A percentile compares a stretch with the other conserved stretches of the same genome.
These are phyloP conservation scores for Coregonus clupeaformis DNA, from an alignment of 2,113 vertebrate species.

Conservation along the genomic window DNA sequence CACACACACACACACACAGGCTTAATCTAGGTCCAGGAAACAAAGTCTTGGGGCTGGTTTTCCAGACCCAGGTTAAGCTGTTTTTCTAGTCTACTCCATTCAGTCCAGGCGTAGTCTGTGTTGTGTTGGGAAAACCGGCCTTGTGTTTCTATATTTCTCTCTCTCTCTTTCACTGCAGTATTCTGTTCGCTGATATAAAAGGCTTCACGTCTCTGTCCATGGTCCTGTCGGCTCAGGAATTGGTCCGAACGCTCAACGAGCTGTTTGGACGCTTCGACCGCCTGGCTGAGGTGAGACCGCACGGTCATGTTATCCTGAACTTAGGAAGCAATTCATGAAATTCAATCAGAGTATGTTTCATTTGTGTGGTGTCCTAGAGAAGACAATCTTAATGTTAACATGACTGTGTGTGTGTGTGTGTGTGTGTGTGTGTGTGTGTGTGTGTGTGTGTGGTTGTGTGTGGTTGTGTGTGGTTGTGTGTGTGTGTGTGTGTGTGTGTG, in stretches of 20 bases:
- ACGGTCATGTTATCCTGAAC: too few species aligned
- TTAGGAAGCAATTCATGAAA: too few species aligned
- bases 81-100: too few species aligned
- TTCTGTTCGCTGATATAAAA: slow-evolving; percentile 91
- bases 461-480: not conserved
- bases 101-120: too few species aligned
- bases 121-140: too few species aligned
- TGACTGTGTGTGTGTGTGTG: not conserved
- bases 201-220: slow-evolving; percentile 90
- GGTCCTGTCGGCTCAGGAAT: slow-evolving; percentile 86
- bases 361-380: too few species aligned
- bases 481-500: not conserved
- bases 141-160: slow-evolving; percentile 22
- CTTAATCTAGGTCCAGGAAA: too few species aligned
- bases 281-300: slow-evolving; percentile 83
- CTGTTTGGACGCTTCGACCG: slow-evolving; percentile 90
- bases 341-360: too few species aligned
- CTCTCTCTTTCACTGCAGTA: slow-evolving; percentile 63
- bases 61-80: too few species aligned
- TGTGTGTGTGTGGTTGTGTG: slow-evolving; percentile 3
- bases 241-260: slow-evolving; percentile 89
- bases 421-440: not conserved
- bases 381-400: too few species aligned
- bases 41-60: too few species aligned
- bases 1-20: not conserved